Evolutionary conservation across 2,797 vertebrate species (phyloP), one percentile per base, ranked within the genome.

Genomic region (Tachyglossus aculeatus): DNA sequence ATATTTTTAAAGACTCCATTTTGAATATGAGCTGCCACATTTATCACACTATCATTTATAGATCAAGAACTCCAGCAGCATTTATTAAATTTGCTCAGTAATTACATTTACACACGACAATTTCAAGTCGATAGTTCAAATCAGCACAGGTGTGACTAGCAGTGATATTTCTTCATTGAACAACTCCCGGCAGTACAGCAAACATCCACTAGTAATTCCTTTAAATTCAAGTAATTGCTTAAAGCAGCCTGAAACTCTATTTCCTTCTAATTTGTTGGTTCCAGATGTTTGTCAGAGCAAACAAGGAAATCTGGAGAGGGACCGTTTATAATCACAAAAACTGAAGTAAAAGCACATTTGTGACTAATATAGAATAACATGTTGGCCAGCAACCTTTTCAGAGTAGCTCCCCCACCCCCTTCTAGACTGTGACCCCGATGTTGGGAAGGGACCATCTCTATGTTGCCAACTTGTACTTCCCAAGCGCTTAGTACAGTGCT

Each of bases 211-310:
- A 65, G 15, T 44, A 75, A 79, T 80, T 86, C 76, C 31, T 24
- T 79, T 81, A 81, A 72, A 81, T 88, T 85, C 47, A 67, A 9
- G 15, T 80, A 85, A 75, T 68, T 88, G 64, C 63, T 78, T 70
- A 50, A 73, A 74, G 67, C 61, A 80, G 48, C 29, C 48, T 47
- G 24, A 78, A 27, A 4, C 1, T 15, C 31, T 77, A 15, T 27
- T 74, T 78, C 43, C 12, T 64, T 51, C 29, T 76, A 66, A 84
- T 74, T 67, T 72, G 61, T 47, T 44, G 51, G 2, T 69, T 40
- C 74, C 44, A 67, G 15, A 66, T 60, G 50, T 48, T 58, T 39
- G 69, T 77, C 64, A 70, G 10, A 67, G 18, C 11, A 75, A 78
- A 76, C 13, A 33, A 69, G 72, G 69, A 64, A 67, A 48, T 34